Percentiles rank a stretch among this genome's conserved stretches.
These are phyloP conservation scores for Xestia rhomboidea DNA, from an alignment of 2,888 invertebrate genomes.

Conservation along the genomic window DNA sequence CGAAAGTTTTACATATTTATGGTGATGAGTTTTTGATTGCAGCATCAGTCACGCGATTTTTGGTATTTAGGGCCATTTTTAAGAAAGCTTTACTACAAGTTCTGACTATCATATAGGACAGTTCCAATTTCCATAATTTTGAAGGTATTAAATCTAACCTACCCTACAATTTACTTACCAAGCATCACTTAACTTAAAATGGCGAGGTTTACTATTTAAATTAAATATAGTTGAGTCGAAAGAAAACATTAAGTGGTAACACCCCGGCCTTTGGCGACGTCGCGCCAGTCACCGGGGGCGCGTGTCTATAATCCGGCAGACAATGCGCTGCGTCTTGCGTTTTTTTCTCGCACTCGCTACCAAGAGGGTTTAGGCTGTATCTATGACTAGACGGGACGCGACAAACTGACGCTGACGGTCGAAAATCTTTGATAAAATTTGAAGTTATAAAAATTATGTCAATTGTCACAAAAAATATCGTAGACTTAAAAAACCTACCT, in stretches of 20 bases:
- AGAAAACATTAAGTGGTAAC: slow-evolving; percentile 36
- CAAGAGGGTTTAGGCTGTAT: slow-evolving; percentile 59
- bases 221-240: slow-evolving; percentile 13
- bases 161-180: not conserved
- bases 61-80: slow-evolving; percentile 18
- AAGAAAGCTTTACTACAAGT: slow-evolving; percentile 13
- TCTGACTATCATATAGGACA: not conserved
- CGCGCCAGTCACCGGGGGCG: slow-evolving; percentile 69
- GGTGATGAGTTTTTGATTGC: slow-evolving; percentile 50
- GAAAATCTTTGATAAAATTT: not conserved
- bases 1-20: slow-evolving; percentile 59
- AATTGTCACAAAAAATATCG: not conserved
- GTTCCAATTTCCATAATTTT: slow-evolving; percentile 35
- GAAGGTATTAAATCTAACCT: not conserved
- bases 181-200: not conserved
- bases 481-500: not conserved
- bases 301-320: slow-evolving; percentile 72
- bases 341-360: slow-evolving; percentile 67
- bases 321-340: slow-evolving; percentile 59
- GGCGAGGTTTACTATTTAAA: not conserved
- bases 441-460: not conserved
- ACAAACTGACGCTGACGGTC: not conserved
- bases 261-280: slow-evolving; percentile 32
- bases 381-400: slow-evolving; percentile 36
- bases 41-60: slow-evolving; percentile 54